phyloP scores from a whole-genome alignment of 1,140 invertebrate genomes.

The Bombus pascuorum region DNA sequence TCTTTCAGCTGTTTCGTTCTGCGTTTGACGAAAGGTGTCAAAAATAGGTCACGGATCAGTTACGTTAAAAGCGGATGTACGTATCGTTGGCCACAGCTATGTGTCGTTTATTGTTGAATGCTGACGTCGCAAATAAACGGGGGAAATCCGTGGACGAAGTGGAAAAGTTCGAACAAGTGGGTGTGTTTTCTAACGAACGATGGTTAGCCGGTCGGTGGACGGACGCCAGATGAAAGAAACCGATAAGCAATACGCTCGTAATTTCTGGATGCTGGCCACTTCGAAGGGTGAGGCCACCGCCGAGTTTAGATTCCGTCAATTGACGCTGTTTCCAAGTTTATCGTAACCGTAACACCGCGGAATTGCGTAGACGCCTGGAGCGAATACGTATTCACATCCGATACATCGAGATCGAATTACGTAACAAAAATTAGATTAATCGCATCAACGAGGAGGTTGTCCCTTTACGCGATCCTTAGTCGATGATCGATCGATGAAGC shows the following conservation, averaged over 20 bases:
- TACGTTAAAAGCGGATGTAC: not conserved
- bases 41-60: not conserved
- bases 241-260: slow-evolving; percentile 72
- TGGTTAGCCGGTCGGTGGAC: slow-evolving; percentile 65
- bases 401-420: slow-evolving; percentile 10
- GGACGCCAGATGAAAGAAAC: slow-evolving; percentile 72
- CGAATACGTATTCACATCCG: not conserved
- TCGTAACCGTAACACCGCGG: slow-evolving; percentile 58
- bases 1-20: no score
- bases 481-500: no score
- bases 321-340: slow-evolving; percentile 73
- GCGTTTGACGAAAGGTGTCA: not conserved
- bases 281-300: slow-evolving; percentile 77
- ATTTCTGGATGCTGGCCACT: slow-evolving; percentile 80
- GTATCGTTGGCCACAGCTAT: not conserved
- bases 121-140: not conserved
- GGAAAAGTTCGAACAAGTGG: slow-evolving; percentile 73
- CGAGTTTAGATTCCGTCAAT: slow-evolving; percentile 79
- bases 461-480: not conserved
- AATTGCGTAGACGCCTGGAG: slow-evolving; percentile 42
- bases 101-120: slow-evolving; percentile 13
- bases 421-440: slow-evolving; percentile 17
- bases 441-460: not conserved
- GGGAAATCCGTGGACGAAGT: not conserved
- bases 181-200: slow-evolving; percentile 67